Conservation (phyloP, 2,797 vertebrate species). For the Smutsia temminckii region DNA sequence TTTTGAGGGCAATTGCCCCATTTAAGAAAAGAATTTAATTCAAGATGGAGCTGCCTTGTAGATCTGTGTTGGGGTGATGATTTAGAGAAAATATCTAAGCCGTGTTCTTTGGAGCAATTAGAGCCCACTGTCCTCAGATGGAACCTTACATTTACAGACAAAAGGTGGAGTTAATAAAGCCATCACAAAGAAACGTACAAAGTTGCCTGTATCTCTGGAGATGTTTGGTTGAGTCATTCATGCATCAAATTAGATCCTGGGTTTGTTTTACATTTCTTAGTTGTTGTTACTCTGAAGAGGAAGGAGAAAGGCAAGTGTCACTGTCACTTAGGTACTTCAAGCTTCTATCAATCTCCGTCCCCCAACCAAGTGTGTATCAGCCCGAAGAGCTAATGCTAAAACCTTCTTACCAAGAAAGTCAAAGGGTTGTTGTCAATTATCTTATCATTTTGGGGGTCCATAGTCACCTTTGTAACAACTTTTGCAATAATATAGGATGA, state of each 20-base stretch:
- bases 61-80: not conserved
- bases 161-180: slow-evolving; percentile 11
- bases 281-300: not conserved
- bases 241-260: not conserved
- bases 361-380: fast-evolving
- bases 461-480: not conserved
- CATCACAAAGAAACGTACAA: not conserved
- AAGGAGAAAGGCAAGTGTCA: not conserved
- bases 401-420: not conserved
- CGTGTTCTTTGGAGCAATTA: not conserved
- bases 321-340: not conserved
- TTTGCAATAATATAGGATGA: not conserved
- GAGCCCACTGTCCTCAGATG: slow-evolving; percentile 13
- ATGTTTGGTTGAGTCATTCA: not conserved
- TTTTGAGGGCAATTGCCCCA: not conserved
- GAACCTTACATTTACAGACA: slow-evolving; percentile 19
- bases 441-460: not conserved
- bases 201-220: not conserved
- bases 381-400: not conserved
- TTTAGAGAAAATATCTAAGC: not conserved
- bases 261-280: not conserved
- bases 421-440: not conserved
- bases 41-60: not conserved
- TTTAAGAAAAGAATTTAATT: not conserved
- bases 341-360: not conserved